phyloP scores from a whole-genome alignment of 2,113 vertebrate species.

The Varanus komodoensis region DNA sequence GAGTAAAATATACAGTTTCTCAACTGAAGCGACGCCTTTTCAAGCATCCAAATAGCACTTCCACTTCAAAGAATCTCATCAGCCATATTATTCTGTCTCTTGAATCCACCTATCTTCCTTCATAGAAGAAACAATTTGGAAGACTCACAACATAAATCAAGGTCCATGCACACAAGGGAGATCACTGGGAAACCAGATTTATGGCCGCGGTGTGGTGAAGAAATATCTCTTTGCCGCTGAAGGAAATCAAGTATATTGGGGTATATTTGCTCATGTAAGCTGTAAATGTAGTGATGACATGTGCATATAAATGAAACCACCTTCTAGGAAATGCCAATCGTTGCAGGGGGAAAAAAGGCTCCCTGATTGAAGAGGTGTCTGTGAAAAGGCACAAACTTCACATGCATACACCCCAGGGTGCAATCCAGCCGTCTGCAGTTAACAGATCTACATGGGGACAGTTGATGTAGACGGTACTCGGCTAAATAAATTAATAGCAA shows the following conservation, averaged over 20 bases:
- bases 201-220: constrained; percentile 45
- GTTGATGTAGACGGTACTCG: too few species aligned
- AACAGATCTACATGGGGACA: background rate
- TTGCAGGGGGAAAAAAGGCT: background rate
- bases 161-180: constrained; percentile 42
- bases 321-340: constrained; percentile 10
- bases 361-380: background rate
- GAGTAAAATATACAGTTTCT: constrained; percentile 33
- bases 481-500: background rate
- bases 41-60: constrained; percentile 53
- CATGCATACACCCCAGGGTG: background rate
- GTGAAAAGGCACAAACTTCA: background rate
- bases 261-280: constrained; percentile 25
- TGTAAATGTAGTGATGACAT: constrained; percentile 16
- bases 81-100: constrained; percentile 49
- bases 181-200: constrained; percentile 59
- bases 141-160: constrained; percentile 59
- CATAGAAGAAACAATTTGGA: constrained; percentile 61
- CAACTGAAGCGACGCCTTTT: constrained; percentile 23
- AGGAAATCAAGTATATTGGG: constrained; percentile 36
- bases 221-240: constrained; percentile 39
- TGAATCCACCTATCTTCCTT: constrained; percentile 40
- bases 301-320: constrained; percentile 10
- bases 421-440: background rate
- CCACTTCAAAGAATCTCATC: constrained; percentile 57